phyloP scores from a whole-genome alignment of 92 coral and sea anemone genomes.

The Parazoanthus darwini region DNA sequence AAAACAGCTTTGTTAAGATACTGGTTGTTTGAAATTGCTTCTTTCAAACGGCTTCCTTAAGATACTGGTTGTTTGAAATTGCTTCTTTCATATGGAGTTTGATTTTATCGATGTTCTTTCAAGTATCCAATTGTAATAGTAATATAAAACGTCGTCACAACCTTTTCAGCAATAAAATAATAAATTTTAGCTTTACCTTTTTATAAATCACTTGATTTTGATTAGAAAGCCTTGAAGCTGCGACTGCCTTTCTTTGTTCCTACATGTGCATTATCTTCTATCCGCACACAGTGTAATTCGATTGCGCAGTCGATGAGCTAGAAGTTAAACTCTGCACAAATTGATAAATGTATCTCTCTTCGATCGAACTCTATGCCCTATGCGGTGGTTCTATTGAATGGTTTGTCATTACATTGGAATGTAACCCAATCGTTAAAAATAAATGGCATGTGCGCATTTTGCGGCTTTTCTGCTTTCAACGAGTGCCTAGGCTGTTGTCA shows the following conservation, averaged over 20 bases:
- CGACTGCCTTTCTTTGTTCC: neutral
- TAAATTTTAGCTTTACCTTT: neutral
- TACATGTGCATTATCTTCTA: neutral
- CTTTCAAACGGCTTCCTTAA: neutral
- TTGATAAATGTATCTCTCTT: neutral
- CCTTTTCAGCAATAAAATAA: neutral
- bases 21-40: neutral
- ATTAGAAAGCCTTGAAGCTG: neutral
- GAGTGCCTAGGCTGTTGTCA: neutral
- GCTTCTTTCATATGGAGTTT: neutral
- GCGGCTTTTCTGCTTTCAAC: neutral
- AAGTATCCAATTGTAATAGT: neutral
- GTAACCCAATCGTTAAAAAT: constrained; percentile 2
- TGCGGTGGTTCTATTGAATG: constrained; percentile 1
- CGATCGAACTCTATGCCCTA: neutral
- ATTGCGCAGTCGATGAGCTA: neutral
- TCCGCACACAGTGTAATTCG: neutral
- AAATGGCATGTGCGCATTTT: neutral
- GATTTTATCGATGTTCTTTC: neutral
- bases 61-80: neutral
- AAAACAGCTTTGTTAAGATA: neutral
- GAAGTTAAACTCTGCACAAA: neutral
- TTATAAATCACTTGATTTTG: neutral
- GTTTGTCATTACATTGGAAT: constrained; percentile 9
- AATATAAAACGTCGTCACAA: too few relatives aligned